Conservation (phyloP, 2,888 invertebrate genomes). For the Tortrix viridana region DNA sequence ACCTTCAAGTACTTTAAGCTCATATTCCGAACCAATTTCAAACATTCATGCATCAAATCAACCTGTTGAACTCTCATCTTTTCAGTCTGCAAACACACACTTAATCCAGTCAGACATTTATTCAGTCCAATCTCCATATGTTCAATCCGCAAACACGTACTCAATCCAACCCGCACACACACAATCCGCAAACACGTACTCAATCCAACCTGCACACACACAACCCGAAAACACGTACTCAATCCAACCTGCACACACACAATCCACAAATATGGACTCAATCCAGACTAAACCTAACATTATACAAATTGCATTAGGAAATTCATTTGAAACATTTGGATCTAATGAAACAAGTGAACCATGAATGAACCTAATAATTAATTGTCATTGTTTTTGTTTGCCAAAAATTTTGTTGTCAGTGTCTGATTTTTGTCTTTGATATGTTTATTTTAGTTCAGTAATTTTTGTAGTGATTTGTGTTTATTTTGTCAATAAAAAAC, state of each 20-base stretch:
- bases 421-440: no score
- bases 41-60: background rate
- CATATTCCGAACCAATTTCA: conserved; percentile 8
- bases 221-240: no score
- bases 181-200: no score
- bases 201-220: no score
- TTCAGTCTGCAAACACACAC: conserved; percentile 1
- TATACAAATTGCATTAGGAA: background rate
- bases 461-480: no score
- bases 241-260: background rate
- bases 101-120: no score
- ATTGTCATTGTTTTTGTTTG: no score
- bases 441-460: no score
- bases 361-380: conserved; percentile 40
- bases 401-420: no score
- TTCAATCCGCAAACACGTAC: background rate
- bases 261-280: background rate
- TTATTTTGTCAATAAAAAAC: conserved; percentile 21
- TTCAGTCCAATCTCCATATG: conserved; percentile 1
- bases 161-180: no score
- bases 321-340: conserved; percentile 1
- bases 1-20: background rate
- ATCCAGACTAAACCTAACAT: no score
- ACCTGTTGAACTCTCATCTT: conserved; percentile 6
- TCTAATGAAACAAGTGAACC: conserved; percentile 32